phyloP scores from a whole-genome alignment of 2,797 vertebrate species.

The Tragopan temminckii region DNA sequence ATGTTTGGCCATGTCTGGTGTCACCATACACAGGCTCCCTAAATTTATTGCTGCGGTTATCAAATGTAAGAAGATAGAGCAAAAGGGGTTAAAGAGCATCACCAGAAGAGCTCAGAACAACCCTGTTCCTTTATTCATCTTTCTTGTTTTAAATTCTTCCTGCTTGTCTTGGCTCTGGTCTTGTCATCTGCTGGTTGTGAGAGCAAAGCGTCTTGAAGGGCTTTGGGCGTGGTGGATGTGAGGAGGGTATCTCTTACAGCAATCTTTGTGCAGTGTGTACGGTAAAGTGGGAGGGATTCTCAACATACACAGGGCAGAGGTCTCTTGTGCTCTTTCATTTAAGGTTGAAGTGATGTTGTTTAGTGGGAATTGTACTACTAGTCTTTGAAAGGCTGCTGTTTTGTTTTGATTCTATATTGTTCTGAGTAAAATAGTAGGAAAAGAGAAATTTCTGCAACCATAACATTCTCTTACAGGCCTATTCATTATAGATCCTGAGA shows the following conservation, averaged over 20 bases:
- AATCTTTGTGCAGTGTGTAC: background rate
- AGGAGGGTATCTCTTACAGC: background rate
- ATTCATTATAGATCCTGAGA: conserved; percentile 56
- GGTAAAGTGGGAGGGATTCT: conserved; percentile 4
- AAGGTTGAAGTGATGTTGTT: background rate
- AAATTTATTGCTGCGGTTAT: background rate
- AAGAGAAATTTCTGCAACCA: conserved; percentile 56
- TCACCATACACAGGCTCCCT: background rate
- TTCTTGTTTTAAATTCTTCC: background rate
- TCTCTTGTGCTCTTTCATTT: background rate
- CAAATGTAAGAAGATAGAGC: background rate
- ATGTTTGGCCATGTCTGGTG: background rate
- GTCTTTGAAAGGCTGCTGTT: conserved; percentile 31
- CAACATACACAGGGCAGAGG: background rate
- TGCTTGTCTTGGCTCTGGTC: background rate
- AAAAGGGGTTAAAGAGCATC: background rate
- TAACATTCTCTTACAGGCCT: conserved; percentile 43
- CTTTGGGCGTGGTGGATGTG: background rate
- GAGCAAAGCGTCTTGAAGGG: background rate
- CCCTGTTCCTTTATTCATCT: background rate
- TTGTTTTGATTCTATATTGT: conserved; percentile 69
- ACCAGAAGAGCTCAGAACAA: background rate
- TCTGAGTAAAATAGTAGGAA: conserved; percentile 75
- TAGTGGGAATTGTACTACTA: background rate
- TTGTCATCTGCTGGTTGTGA: background rate